Base-by-base conservation (phyloP, 2,888 invertebrate species). In the Rambutsinella grinnellia region DNA sequence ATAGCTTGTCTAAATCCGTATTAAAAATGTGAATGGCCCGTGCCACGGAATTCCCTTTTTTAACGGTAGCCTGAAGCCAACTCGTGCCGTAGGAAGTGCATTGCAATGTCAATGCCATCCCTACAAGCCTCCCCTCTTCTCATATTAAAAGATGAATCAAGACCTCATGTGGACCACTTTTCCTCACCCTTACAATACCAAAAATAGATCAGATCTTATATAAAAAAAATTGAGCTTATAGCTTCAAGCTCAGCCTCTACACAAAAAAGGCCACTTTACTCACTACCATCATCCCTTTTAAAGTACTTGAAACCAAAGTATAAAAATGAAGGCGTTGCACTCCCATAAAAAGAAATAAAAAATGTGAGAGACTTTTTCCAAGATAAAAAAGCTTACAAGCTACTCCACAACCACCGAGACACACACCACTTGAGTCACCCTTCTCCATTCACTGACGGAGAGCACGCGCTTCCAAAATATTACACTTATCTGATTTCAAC, bases 61-160 rank as follows among this genome's bases (percentile, higher is more conserved):
- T 15, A 58, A 58, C 58, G 15, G 23, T 21, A 17, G 17, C 21
- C 21, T 23, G 17, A 23, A 21, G 21, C 21, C 2, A 27, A 56
- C 56, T 56, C 56, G 56, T 56, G 56, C 56, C 56, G n/a, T n/a
- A n/a, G n/a, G n/a, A n/a, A n/a, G n/a, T n/a, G n/a, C 19, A 53
- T 17, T 6, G 8, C 2, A 19, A 3, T 23, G 19, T 51, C n/a
- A 51, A 21, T 23, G 19, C 46, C n/a, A 5, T 47, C 24, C 47
- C 46, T 62, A 28, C 44, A 17, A 17, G 17, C 17, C 26, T 58
- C 51, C 51, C 19, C 51, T n/a, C 23, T 26, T 26, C n/a, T n/a
- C n/a, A n/a, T n/a, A n/a, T n/a, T n/a, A 61, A 61, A 61, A 54
- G 47, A 57, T 36, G 58, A 47, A 60, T 68, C 60, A 51, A 68